These are phyloP conservation scores for Tenthredo notha DNA, from an alignment of 2,888 invertebrate genomes.

Conservation along the genomic window DNA sequence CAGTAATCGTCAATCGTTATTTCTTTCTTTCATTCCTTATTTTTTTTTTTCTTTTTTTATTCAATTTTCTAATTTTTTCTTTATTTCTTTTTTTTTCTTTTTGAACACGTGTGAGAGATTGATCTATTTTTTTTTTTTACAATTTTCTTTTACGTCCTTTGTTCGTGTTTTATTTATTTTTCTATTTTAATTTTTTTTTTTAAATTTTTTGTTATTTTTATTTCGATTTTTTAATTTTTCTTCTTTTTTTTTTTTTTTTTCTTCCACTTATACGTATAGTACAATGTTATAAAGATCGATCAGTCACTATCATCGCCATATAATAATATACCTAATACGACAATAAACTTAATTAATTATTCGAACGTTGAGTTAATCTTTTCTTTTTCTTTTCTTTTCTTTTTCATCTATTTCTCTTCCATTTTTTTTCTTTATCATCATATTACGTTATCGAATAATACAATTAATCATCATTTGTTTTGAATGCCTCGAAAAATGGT, in stretches of 20 bases:
- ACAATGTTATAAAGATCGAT: background rate
- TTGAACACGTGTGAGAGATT: background rate
- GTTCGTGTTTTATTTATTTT: too few species aligned
- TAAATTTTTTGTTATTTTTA: too few species aligned
- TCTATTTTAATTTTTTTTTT: too few species aligned
- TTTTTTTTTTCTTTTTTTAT: background rate
- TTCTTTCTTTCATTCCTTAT: conserved; percentile 1
- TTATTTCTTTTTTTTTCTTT: background rate
- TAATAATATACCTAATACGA: background rate
- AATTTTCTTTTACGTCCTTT: background rate
- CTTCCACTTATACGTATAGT: background rate
- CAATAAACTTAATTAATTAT: background rate
- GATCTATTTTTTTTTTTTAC: background rate
- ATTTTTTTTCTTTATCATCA: background rate
- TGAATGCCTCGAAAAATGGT: conserved; percentile 40
- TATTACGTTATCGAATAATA: conserved; percentile 41
- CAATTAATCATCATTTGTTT: background rate
- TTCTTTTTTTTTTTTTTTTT: too few species aligned
- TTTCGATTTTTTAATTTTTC: too few species aligned
- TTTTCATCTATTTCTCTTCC: conserved; percentile 3
- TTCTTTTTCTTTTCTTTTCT: background rate
- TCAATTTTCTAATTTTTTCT: background rate
- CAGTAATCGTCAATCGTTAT: conserved; percentile 34
- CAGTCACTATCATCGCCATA: background rate
- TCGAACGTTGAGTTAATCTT: background rate